A percentile compares a stretch with the other conserved stretches of the same genome.
Conservation (phyloP, 92 coral and sea anemone genomes). For the Zoanthus solanderi region DNA sequence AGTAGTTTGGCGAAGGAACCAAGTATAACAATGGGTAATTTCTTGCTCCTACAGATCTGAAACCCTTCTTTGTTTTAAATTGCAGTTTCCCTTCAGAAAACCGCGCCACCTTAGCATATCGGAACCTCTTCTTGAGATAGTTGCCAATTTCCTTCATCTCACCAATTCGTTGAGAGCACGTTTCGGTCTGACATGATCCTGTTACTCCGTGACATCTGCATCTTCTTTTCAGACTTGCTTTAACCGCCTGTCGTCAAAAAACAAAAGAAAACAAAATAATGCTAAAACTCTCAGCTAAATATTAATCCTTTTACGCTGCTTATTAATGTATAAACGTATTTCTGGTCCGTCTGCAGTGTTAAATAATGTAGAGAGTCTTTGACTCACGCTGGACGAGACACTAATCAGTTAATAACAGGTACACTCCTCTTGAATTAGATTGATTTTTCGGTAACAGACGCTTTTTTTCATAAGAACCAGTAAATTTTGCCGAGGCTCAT, state of each 20-base stretch:
- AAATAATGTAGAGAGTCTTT: too few species aligned
- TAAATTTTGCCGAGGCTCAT: too few species aligned
- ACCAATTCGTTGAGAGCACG: slow-evolving; percentile 81
- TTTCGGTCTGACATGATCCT: slow-evolving; percentile 75
- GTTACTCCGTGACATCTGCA: slow-evolving; percentile 93
- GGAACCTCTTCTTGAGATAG: slow-evolving; percentile 69
- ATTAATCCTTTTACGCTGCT: too few species aligned
- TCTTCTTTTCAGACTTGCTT: slow-evolving; percentile 65
- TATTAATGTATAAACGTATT: too few species aligned
- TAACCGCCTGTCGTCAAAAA: slow-evolving; percentile 68
- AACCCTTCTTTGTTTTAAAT: slow-evolving; percentile 43
- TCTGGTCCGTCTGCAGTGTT: too few species aligned
- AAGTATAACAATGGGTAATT: slow-evolving; percentile 71
- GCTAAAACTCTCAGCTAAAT: too few species aligned
- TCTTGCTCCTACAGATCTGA: slow-evolving; percentile 57
- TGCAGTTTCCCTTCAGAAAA: slow-evolving; percentile 41
- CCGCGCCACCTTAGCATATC: slow-evolving; percentile 56
- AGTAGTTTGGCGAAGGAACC: slow-evolving; percentile 88
- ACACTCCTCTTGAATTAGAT: too few species aligned
- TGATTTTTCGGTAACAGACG: too few species aligned
- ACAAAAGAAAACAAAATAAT: neutral
- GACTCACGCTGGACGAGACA: too few species aligned
- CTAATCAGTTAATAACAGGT: too few species aligned
- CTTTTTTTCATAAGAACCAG: too few species aligned
- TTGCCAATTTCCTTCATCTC: slow-evolving; percentile 73